Percentiles rank a stretch among this genome's conserved stretches.
phyloP scores from a whole-genome alignment of 2,888 invertebrate species.

The Mythimna vitellina region DNA sequence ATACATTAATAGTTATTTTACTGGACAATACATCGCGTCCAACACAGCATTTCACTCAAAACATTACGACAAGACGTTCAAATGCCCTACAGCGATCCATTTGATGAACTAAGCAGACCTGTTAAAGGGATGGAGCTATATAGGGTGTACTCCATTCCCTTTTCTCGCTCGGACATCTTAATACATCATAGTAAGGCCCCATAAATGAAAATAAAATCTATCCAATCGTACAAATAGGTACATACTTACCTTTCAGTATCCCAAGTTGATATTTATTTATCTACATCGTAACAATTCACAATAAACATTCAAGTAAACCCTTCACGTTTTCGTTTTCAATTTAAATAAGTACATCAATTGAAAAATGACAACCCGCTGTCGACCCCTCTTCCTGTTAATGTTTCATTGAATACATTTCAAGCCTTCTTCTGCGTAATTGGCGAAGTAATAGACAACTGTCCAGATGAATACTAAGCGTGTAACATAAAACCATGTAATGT shows the following conservation, averaged over 20 bases:
- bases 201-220: neutral
- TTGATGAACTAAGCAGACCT: too few relatives aligned
- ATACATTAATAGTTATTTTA: too few relatives aligned
- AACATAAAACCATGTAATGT: conserved; percentile 26
- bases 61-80: too few relatives aligned
- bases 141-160: too few relatives aligned
- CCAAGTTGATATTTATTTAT: neutral
- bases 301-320: conserved; percentile 15
- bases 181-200: too few relatives aligned
- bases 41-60: too few relatives aligned
- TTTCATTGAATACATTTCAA: conserved; percentile 26
- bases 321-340: conserved; percentile 29
- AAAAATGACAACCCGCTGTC: conserved; percentile 30
- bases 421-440: conserved; percentile 36
- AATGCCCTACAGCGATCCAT: too few relatives aligned
- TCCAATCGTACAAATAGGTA: neutral
- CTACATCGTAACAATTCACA: neutral
- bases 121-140: too few relatives aligned
- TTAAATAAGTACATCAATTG: conserved; percentile 21
- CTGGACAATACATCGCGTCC: too few relatives aligned
- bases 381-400: conserved; percentile 28
- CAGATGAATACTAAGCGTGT: conserved; percentile 37
- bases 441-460: conserved; percentile 2
- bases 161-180: too few relatives aligned
- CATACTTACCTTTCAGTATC: neutral